phyloP scores from a whole-genome alignment of 1,140 invertebrate genomes.

The Cotesia glomerata region DNA sequence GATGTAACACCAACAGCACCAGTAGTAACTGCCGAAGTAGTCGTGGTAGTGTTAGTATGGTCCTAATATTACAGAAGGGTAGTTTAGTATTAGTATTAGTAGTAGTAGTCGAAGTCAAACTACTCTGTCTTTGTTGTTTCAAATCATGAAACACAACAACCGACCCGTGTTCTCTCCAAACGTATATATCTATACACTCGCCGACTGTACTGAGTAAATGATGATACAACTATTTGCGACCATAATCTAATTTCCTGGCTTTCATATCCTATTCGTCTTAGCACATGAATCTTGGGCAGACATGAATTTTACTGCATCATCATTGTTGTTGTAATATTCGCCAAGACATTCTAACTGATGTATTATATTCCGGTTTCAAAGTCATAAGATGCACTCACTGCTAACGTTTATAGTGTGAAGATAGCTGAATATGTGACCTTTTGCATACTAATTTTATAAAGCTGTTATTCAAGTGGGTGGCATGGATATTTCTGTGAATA shows the following conservation, averaged over 20 bases:
- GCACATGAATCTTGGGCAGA: background rate
- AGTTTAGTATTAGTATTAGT: background rate
- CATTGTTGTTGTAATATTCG: background rate
- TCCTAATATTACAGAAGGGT: background rate
- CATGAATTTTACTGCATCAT: background rate
- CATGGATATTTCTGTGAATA: too few species aligned
- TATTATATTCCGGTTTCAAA: background rate
- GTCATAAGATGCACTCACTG: background rate
- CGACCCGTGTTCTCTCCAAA: too few species aligned
- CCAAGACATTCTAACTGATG: background rate
- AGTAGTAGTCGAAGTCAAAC: background rate
- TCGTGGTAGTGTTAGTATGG: too few species aligned
- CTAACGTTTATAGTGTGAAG: slow-evolving; percentile 4
- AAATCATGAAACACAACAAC: background rate
- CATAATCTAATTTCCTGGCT: background rate
- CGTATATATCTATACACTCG: background rate
- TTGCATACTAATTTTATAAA: slow-evolving; percentile 7
- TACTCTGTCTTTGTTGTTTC: slow-evolving; percentile 14
- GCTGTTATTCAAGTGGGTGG: background rate
- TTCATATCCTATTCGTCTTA: slow-evolving; percentile 3
- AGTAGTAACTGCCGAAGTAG: too few species aligned
- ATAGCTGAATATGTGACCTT: slow-evolving; percentile 6
- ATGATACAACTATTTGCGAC: background rate
- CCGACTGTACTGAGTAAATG: background rate
- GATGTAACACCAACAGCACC: too few species aligned